phyloP scores from a whole-genome alignment of 2,113 vertebrate genomes.

The Tichodroma muraria region DNA sequence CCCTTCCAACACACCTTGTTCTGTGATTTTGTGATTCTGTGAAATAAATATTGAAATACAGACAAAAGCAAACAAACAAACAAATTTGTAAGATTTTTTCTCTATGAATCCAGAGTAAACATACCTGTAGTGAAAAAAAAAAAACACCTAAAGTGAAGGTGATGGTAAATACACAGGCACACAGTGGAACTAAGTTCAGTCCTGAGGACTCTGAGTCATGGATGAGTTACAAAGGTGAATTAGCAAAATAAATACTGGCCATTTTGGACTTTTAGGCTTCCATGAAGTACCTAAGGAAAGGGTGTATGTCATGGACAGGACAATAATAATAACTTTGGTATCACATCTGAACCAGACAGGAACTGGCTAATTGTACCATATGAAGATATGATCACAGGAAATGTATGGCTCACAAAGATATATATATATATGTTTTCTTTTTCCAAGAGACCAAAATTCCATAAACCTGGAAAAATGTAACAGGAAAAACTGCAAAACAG shows the following conservation, averaged over 20 bases:
- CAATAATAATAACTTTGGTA: neutral
- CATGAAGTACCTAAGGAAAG: neutral
- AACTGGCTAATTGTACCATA: neutral
- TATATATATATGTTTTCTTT: slow-evolving; percentile 6
- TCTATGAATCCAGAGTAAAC: neutral
- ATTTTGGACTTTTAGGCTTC: neutral
- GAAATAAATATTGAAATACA: neutral
- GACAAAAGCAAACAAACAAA: neutral
- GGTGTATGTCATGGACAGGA: neutral
- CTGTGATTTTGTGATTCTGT: neutral
- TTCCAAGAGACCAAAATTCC: neutral
- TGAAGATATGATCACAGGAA: slow-evolving; percentile 24
- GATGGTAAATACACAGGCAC: neutral
- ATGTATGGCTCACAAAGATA: neutral
- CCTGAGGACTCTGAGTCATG: neutral
- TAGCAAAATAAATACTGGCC: neutral
- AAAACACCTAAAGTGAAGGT: neutral
- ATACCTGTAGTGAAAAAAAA: neutral
- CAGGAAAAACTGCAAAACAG: neutral
- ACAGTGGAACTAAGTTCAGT: neutral
- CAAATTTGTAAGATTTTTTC: neutral
- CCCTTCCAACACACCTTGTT: neutral
- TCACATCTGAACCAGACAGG: neutral
- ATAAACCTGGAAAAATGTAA: neutral
- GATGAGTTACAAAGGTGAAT: neutral